Conservation (phyloP, 2,888 invertebrate species). For the Chelonus formosanus region DNA sequence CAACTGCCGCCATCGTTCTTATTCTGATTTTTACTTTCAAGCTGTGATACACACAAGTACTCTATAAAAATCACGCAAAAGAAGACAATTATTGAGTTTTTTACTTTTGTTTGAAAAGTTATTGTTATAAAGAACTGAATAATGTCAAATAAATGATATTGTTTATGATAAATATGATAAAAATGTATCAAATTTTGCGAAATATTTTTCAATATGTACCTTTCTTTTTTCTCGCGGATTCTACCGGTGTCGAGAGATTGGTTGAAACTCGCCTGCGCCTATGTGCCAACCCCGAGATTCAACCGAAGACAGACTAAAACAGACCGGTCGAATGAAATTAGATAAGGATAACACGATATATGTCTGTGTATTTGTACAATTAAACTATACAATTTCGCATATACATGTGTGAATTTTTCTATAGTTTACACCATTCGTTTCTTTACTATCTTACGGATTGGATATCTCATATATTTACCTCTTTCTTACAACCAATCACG, state of each 20-base stretch:
- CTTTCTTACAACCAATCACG: too few species aligned
- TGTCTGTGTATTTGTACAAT: neutral
- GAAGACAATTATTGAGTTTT: neutral
- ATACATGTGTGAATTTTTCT: neutral
- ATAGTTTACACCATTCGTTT: too few species aligned
- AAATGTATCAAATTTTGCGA: neutral
- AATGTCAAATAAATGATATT: too few species aligned
- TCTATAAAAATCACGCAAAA: neutral
- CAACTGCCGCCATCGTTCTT: constrained; percentile 58
- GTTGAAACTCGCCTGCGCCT: constrained; percentile 5
- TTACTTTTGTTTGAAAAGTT: neutral
- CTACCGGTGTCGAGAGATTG: constrained; percentile 15
- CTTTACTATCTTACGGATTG: too few species aligned
- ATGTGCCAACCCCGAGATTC: constrained; percentile 10
- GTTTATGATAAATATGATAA: too few species aligned
- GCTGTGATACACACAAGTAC: neutral
- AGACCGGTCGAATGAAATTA: constrained; percentile 3
- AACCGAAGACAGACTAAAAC: constrained; percentile 6
- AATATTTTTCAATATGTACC: neutral
- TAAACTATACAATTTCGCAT: neutral
- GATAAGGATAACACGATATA: constrained; percentile 1
- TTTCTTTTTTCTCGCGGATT: constrained; percentile 5
- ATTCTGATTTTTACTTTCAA: constrained; percentile 7
- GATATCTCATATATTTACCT: too few species aligned
- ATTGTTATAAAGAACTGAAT: neutral